phyloP scores from a whole-genome alignment of 2,113 vertebrate species.

The Bettongia penicillata region DNA sequence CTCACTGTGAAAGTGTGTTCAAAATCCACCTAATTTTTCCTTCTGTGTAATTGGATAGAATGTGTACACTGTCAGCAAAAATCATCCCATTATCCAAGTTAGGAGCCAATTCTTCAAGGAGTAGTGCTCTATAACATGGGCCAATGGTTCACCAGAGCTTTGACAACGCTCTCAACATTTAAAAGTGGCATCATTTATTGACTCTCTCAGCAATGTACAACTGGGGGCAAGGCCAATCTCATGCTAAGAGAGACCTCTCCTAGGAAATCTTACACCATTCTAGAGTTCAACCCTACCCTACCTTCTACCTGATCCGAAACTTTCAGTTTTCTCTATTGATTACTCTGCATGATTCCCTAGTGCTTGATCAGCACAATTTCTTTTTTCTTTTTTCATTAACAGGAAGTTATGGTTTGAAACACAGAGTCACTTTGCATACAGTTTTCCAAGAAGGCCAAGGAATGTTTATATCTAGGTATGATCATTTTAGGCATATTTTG shows the following conservation, averaged over 20 bases:
- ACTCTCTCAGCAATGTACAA: background rate
- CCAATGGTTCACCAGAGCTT: background rate
- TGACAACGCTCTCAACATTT: background rate
- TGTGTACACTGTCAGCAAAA: background rate
- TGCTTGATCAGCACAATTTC: background rate
- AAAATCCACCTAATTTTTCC: background rate
- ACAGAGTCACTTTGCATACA: background rate
- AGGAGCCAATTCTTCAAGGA: background rate
- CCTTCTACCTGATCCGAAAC: background rate
- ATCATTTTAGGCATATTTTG: constrained; percentile 39
- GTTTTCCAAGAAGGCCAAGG: background rate
- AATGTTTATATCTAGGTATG: background rate
- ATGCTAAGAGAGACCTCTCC: background rate
- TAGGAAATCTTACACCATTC: background rate
- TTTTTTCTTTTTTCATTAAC: background rate
- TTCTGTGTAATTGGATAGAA: background rate
- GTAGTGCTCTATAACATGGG: background rate
- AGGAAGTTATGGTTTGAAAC: background rate
- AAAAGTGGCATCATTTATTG: background rate
- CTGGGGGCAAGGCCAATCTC: background rate
- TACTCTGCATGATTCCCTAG: background rate
- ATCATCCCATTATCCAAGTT: background rate
- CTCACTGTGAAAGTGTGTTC: background rate
- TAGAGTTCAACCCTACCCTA: background rate
- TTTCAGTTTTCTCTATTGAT: background rate